phyloP scores from a whole-genome alignment of 2,797 vertebrate species.

The Nasua narica region DNA sequence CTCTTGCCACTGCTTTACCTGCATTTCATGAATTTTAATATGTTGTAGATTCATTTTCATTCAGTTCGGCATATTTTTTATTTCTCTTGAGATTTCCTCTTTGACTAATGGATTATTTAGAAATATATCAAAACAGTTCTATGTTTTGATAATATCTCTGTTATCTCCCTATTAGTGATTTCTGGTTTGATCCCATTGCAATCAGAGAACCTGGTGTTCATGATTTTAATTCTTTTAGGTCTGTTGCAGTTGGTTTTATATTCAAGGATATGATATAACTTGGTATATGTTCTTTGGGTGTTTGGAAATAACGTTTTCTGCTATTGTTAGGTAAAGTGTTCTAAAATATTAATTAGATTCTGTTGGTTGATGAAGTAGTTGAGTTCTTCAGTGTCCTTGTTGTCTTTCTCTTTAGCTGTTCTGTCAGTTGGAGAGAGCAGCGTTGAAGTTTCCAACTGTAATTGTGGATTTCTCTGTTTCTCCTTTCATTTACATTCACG shows the following conservation, averaged over 20 bases:
- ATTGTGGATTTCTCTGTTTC: not conserved
- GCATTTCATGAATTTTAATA: not conserved
- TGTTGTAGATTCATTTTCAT: not conserved
- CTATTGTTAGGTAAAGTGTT: not conserved
- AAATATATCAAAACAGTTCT: not conserved
- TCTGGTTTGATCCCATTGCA: not conserved
- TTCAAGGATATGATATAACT: not conserved
- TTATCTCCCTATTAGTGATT: not conserved
- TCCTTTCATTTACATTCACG: not conserved
- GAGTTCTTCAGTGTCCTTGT: not conserved
- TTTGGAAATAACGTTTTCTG: not conserved
- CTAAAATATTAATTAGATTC: not conserved
- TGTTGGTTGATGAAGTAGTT: not conserved
- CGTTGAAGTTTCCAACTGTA: not conserved
- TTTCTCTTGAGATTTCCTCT: not conserved
- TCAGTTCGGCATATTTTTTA: not conserved
- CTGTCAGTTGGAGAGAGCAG: not conserved
- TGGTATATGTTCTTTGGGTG: not conserved
- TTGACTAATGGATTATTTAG: not conserved
- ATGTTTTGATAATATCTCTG: not conserved
- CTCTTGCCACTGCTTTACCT: not conserved
- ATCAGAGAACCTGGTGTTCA: not conserved
- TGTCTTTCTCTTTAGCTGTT: not conserved
- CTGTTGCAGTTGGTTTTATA: not conserved
- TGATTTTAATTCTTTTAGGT: not conserved